These are phyloP conservation scores for Chelonus insularis DNA, from an alignment of 1,140 invertebrate species.

Conservation along the genomic window DNA sequence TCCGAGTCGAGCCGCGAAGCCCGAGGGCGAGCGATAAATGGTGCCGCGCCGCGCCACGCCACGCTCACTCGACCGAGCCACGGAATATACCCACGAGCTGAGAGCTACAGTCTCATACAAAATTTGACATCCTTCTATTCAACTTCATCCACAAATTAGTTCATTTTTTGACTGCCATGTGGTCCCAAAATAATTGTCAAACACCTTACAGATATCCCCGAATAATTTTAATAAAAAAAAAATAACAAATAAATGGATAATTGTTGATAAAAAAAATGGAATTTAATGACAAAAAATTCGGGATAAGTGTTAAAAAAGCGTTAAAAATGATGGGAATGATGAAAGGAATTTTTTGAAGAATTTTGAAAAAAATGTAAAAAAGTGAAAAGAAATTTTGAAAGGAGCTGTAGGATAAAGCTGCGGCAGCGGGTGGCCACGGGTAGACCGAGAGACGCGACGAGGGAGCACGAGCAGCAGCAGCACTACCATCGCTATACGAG, in stretches of 20 bases:
- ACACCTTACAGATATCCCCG: too few species aligned
- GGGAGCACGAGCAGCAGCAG: slow-evolving; percentile 19
- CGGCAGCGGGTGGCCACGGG: slow-evolving; percentile 16
- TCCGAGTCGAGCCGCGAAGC: slow-evolving; percentile 26
- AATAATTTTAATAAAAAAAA: too few species aligned
- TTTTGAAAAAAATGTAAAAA: background rate
- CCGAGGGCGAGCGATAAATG: slow-evolving; percentile 48
- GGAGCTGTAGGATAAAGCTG: slow-evolving; percentile 8
- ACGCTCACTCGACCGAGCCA: slow-evolving; percentile 29
- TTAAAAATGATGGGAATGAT: too few species aligned
- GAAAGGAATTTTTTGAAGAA: background rate
- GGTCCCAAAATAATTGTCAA: too few species aligned
- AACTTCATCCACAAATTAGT: too few species aligned
- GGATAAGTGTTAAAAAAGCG: too few species aligned
- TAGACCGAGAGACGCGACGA: slow-evolving; percentile 26
- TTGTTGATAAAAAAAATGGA: too few species aligned
- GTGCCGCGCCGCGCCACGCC: slow-evolving; percentile 44
- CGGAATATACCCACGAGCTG: slow-evolving; percentile 18
- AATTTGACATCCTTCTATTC: background rate
- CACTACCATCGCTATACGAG: slow-evolving; percentile 10
- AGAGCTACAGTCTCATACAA: slow-evolving; percentile 10
- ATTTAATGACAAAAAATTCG: too few species aligned
- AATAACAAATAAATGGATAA: too few species aligned
- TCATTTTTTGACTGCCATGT: too few species aligned
- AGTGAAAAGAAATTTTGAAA: slow-evolving; percentile 9